Conservation (phyloP, 2,888 invertebrate species). For the Mesoligia furuncula region DNA sequence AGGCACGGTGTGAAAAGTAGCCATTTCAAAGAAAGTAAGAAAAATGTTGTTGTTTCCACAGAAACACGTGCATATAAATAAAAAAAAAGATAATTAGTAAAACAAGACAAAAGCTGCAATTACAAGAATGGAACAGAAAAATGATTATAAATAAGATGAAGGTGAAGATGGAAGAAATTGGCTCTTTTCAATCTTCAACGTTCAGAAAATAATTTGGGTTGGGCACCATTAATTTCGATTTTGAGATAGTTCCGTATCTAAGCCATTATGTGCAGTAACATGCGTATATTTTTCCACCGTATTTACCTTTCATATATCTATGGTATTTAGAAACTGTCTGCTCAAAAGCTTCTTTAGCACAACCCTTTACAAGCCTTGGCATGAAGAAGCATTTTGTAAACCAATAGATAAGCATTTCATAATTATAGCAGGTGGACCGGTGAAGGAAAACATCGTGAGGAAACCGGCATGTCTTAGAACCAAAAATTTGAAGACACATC, state of each 20-base stretch:
- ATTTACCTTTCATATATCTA: too few species aligned
- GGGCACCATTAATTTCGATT: not conserved
- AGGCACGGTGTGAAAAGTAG: not conserved
- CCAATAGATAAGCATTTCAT: too few species aligned
- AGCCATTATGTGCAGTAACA: not conserved
- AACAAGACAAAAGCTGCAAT: not conserved
- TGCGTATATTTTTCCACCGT: not conserved
- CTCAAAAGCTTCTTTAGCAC: not conserved
- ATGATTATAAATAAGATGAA: not conserved
- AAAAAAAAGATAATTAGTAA: not conserved
- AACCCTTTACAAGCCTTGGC: not conserved
- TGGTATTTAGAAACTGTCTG: not conserved
- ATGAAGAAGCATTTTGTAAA: not conserved
- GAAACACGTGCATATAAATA: not conserved
- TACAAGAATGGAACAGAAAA: not conserved
- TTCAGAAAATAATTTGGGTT: not conserved
- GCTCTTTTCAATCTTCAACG: not conserved
- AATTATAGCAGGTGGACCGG: too few species aligned
- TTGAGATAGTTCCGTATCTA: not conserved
- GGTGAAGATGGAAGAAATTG: not conserved
- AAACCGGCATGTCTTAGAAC: too few species aligned
- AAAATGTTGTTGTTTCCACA: not conserved
- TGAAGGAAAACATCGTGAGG: too few species aligned
- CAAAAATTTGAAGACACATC: too few species aligned
- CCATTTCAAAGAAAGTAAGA: not conserved